Evolutionary conservation across 1,140 invertebrate genomes (phyloP), one percentile per base, ranked within the genome.

Genomic region (Tetramorium alpestre): DNA sequence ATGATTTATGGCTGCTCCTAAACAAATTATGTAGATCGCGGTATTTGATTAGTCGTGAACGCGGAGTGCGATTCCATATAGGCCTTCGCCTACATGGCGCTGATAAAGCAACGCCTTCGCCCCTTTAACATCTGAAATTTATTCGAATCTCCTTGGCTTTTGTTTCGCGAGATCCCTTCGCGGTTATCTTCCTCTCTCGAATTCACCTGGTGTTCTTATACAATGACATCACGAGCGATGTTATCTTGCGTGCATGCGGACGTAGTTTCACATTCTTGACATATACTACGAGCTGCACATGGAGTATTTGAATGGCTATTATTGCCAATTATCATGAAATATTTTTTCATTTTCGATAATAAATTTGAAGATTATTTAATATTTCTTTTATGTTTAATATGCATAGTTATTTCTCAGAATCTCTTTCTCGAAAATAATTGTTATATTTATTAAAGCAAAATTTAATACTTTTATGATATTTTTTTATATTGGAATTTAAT

Each of bases 1-100:
- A 90, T 85, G 84, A 90, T 91, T 91, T 88, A 90, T 78, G 54
- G 25, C 56, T 49, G 80, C 62, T 88, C 47, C 87, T 91, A 90
- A 91, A 87, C 87, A 88, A 90, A 91, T 91, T 90, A 88, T 86
- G 89, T 90, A 90, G 88, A 89, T 91, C 86, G 81, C 60, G 82
- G 13, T 89, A 72, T 89, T 91, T 89, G 90, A 86, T 92, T 81
- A 90, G 77, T 33, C 64, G 51, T 47, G 47, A 67, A 51, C 33
- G 64, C 49, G 62, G 75, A 80, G 54, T 22, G 65, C 54, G 18
- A 69, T 28, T 47, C 33, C 41, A 13, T 60, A 41, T 25, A 44
- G 47, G 47, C 62, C 62, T 41, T 58, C 72, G 33, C 44, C 56
- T 64, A 44, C 33, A 10, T 69, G 28, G 18, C 49, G 25, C 22